Base-by-base conservation (phyloP, 2,888 invertebrate genomes). In the Drosophila pegasa region DNA sequence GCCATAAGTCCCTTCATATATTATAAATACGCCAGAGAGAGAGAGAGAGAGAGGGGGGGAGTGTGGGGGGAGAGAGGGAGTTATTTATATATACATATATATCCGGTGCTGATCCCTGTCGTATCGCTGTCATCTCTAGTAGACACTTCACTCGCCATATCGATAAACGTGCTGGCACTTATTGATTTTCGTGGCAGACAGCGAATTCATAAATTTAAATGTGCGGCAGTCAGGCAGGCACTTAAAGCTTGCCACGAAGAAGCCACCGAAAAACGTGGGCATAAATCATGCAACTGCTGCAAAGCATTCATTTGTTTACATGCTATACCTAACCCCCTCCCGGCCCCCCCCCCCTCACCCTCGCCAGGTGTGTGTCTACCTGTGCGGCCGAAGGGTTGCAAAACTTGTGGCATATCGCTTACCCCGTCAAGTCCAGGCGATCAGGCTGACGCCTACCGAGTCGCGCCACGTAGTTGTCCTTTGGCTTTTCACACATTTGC, bases 61-160 rank as follows among this genome's bases (percentile, higher is more conserved):
- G n/a, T n/a, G n/a, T n/a, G n/a, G n/a, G n/a, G n/a, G n/a, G n/a
- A n/a, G n/a, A n/a, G n/a, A n/a, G n/a, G n/a, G n/a, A n/a, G n/a
- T n/a, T n/a, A n/a, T n/a, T n/a, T n/a, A n/a, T n/a, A n/a, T n/a
- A 40, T 27, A 38, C 20, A 35, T 47, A 56, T 69, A 71, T 63
- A 58, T 58, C 59, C 51, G 45, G 27, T 25, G 75, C 61, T 81
- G 78, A 84, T 78, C 85, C 89, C 83, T 88, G 88, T 67, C 75
- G 73, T 88, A 88, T 88, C 89, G 74, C 78, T 83, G 75, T 85
- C 89, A 88, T 87, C 87, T 75, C 62, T 72, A 55, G 63, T 59
- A 66, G 70, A 63, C 51, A 76, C 63, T 66, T 64, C 75, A 78
- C 64, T 79, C 60, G 29, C 50, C 50, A 33, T 66, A 74, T 71